Evolutionary conservation across 2,797 vertebrate genomes (phyloP).

Genomic region (Paguma larvata): DNA sequence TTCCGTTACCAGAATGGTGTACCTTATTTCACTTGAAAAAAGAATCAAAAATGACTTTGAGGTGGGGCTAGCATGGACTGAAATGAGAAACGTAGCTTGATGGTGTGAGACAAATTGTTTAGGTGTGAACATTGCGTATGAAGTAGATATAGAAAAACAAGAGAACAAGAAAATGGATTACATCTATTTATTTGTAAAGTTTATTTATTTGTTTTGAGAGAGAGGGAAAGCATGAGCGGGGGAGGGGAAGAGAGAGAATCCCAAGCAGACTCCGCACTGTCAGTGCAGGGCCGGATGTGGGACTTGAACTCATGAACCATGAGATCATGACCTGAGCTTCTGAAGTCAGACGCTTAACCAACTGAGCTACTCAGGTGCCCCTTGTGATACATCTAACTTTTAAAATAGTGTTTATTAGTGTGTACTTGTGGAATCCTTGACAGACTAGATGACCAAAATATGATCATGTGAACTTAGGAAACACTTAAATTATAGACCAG

Average conservation of each 20-base stretch:
- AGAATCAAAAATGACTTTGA: not conserved
- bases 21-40: not conserved
- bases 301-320: too few species aligned
- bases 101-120: not conserved
- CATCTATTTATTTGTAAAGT: not conserved
- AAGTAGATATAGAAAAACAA: not conserved
- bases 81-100: not conserved
- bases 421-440: not conserved
- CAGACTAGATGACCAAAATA: conserved; percentile 3
- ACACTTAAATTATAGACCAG: not conserved
- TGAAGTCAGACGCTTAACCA: too few species aligned
- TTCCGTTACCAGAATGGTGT: not conserved
- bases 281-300: too few species aligned
- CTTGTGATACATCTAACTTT: not conserved
- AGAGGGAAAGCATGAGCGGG: too few species aligned
- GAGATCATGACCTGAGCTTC: too few species aligned
- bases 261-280: too few species aligned
- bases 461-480: conserved; percentile 20
- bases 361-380: too few species aligned
- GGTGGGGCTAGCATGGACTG: not conserved
- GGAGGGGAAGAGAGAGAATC: too few species aligned
- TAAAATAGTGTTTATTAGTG: not conserved
- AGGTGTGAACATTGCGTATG: not conserved
- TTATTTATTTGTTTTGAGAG: too few species aligned
- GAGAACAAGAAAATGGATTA: not conserved